phyloP scores from a whole-genome alignment of 1,140 invertebrate genomes.

The Steinernema khuongi region DNA sequence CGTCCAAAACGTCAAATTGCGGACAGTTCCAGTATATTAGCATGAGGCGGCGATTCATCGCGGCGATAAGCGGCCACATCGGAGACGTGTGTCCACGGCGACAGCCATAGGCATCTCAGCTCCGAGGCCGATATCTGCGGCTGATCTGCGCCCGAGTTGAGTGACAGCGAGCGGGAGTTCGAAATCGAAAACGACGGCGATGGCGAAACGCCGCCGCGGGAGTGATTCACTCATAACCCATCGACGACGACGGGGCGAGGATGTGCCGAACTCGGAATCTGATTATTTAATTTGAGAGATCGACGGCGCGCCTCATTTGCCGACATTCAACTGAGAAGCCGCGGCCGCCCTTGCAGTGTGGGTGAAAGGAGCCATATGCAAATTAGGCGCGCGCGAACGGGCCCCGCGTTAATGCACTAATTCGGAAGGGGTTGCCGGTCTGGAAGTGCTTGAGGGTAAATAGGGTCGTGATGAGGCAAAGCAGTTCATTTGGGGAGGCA shows the following conservation, averaged over 20 bases:
- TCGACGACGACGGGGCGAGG: too few relatives aligned
- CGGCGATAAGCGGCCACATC: too few relatives aligned
- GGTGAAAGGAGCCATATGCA: background rate
- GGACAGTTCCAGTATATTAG: too few relatives aligned
- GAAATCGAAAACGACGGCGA: constrained; percentile 4
- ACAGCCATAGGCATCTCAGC: background rate
- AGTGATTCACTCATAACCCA: constrained; percentile 5
- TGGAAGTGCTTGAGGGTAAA: constrained; percentile 16
- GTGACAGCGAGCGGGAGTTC: background rate
- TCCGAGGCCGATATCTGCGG: background rate
- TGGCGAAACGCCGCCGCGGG: background rate
- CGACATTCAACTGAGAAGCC: too few relatives aligned
- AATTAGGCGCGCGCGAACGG: background rate
- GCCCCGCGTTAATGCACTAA: constrained; percentile 4
- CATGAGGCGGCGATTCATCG: too few relatives aligned
- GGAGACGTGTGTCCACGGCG: background rate
- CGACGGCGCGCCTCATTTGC: too few relatives aligned
- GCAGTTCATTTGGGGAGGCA: background rate
- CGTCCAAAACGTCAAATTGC: too few relatives aligned
- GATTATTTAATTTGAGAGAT: constrained; percentile 16
- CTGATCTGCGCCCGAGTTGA: background rate
- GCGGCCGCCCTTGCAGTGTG: background rate
- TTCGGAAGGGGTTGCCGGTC: background rate
- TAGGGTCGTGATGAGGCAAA: background rate
- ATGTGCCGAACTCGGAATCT: background rate